phyloP scores from a whole-genome alignment of 2,113 vertebrate genomes.

The Todiramphus saurophagus region DNA sequence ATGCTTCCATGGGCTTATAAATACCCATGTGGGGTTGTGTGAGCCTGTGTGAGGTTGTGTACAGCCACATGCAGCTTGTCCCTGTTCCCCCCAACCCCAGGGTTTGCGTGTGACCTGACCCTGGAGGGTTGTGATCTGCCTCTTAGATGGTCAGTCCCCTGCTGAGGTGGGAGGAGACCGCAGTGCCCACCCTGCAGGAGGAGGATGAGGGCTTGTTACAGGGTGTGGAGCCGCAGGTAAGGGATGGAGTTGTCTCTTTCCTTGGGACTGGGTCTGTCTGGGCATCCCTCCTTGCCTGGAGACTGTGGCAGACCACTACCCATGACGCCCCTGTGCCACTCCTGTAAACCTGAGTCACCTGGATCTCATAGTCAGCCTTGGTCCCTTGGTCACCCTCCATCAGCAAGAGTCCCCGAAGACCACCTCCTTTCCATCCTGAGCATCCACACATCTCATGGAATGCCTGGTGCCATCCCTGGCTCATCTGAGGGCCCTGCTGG shows the following conservation, averaged over 20 bases:
- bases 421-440: background rate
- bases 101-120: fast-evolving
- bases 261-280: background rate
- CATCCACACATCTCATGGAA: background rate
- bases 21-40: background rate
- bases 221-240: too few relatives aligned
- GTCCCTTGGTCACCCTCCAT: fast-evolving
- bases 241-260: background rate
- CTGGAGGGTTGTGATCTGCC: background rate
- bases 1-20: background rate
- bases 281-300: background rate
- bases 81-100: too few relatives aligned
- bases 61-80: too few relatives aligned
- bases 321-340: background rate
- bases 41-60: background rate
- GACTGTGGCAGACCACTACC: background rate
- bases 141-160: background rate
- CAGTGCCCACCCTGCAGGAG: background rate
- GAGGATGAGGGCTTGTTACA: background rate
- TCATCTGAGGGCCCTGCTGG: fast-evolving
- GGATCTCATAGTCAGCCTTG: background rate
- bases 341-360: background rate
- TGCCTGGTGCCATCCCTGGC: background rate
- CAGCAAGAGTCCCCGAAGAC: background rate
- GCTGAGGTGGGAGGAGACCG: fast-evolving